These are phyloP conservation scores for Solenopsis fugax DNA, from an alignment of 1,140 invertebrate genomes.

Conservation along the genomic window DNA sequence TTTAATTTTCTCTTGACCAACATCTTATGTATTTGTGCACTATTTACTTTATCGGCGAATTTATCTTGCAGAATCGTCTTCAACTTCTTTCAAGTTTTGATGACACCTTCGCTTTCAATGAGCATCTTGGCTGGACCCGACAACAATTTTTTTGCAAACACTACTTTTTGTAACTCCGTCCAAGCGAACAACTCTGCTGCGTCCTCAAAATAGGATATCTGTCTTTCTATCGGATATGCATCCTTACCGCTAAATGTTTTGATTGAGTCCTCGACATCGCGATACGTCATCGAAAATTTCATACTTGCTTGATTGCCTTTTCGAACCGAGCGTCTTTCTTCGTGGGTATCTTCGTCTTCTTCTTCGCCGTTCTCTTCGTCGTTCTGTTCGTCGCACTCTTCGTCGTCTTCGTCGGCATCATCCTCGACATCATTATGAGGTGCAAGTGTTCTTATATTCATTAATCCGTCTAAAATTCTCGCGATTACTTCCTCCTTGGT, in stretches of 20 bases:
- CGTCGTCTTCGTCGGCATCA: background rate
- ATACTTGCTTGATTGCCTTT: background rate
- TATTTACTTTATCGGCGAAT: too few species aligned
- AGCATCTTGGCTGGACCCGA: background rate
- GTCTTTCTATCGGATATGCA: constrained; percentile 71
- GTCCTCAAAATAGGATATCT: constrained; percentile 22
- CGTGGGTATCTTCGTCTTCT: background rate
- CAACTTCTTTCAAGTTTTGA: too few species aligned
- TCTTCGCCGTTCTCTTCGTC: background rate
- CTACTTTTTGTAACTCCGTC: constrained; percentile 74
- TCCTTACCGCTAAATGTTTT: constrained; percentile 67
- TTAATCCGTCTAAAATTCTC: background rate
- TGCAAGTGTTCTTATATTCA: constrained; percentile 12
- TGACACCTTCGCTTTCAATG: too few species aligned
- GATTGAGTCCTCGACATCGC: constrained; percentile 67
- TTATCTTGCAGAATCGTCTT: too few species aligned
- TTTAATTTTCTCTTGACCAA: too few species aligned
- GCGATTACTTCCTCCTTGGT: constrained; percentile 36
- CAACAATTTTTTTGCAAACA: constrained; percentile 79
- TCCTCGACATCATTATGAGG: background rate
- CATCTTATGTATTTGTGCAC: too few species aligned
- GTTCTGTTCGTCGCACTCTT: background rate
- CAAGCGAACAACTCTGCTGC: constrained; percentile 68
- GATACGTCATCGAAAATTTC: background rate
- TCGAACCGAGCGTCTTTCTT: background rate